Conservation (phyloP, 2,797 vertebrate genomes). For the Okamejei kenojei region DNA sequence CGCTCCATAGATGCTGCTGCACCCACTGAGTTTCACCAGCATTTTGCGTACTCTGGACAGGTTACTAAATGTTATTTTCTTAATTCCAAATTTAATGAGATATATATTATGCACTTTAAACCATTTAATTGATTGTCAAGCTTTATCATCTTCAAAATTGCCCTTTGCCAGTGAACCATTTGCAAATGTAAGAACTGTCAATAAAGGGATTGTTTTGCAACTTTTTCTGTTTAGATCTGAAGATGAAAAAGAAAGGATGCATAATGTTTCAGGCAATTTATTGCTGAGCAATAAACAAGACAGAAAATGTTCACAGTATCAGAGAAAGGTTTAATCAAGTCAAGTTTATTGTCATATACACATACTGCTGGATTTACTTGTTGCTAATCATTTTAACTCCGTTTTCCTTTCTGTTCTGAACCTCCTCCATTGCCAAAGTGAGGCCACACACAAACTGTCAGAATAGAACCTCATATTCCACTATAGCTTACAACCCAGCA, state of each 20-base stretch:
- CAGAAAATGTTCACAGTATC: not conserved
- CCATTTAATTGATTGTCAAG: not conserved
- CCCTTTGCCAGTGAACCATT: not conserved
- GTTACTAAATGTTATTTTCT: not conserved
- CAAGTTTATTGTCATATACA: no score
- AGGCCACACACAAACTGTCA: no score
- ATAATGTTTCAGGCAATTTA: not conserved
- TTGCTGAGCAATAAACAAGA: not conserved
- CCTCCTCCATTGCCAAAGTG: no score
- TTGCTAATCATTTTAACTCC: no score
- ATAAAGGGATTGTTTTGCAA: not conserved
- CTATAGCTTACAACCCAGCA: no score
- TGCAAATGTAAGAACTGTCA: not conserved
- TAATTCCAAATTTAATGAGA: not conserved
- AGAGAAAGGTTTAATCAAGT: no score
- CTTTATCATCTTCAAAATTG: constrained; percentile 20
- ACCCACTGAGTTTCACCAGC: no score
- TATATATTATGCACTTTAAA: not conserved
- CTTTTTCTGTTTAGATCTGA: not conserved
- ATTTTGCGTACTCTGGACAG: no score
- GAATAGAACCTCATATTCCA: no score
- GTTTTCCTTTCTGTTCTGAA: no score
- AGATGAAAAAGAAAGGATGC: not conserved
- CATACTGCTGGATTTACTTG: no score
- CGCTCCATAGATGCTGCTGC: no score